phyloP scores from a whole-genome alignment of 2,888 invertebrate genomes.

The Argyresthia albistria region DNA sequence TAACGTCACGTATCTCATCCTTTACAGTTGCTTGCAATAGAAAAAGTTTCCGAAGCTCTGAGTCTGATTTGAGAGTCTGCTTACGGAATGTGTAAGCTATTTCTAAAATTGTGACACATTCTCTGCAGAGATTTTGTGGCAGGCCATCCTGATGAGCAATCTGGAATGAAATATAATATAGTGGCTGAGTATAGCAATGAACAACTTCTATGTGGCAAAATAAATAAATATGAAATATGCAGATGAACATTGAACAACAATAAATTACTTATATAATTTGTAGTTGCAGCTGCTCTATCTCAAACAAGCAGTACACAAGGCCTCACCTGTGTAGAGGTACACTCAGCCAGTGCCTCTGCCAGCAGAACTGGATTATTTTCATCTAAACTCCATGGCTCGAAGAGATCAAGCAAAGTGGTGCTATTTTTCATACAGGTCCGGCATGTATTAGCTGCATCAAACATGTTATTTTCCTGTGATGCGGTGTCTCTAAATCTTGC shows the following conservation, averaged over 20 bases:
- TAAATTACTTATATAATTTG: no score
- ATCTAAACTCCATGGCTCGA: slow-evolving; percentile 33
- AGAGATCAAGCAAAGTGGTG: slow-evolving; percentile 34
- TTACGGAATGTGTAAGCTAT: slow-evolving; percentile 52
- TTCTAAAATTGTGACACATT: slow-evolving; percentile 63
- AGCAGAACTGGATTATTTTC: slow-evolving; percentile 23
- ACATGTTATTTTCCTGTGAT: slow-evolving; percentile 20
- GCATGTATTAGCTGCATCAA: slow-evolving; percentile 37
- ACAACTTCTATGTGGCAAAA: no score
- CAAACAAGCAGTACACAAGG: no score
- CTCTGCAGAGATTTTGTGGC: slow-evolving; percentile 72
- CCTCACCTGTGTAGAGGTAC: slow-evolving; percentile 39
- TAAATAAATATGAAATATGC: no score
- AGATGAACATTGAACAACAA: no score
- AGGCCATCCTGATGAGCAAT: slow-evolving; percentile 65
- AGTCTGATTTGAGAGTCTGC: slow-evolving; percentile 36
- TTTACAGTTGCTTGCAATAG: slow-evolving; percentile 13
- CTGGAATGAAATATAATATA: slow-evolving; percentile 22
- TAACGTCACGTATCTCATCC: slow-evolving; percentile 31
- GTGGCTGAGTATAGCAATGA: no score
- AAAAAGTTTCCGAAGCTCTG: slow-evolving; percentile 35
- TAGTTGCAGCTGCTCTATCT: no score
- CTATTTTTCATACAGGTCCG: slow-evolving; percentile 56
- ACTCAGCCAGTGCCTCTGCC: slow-evolving; percentile 37
- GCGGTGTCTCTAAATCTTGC: no score